A percentile compares a stretch with the other conserved stretches of the same genome.
Evolutionary conservation across 2,797 vertebrate species (phyloP).

Genomic region (Coendou prehensilis): DNA sequence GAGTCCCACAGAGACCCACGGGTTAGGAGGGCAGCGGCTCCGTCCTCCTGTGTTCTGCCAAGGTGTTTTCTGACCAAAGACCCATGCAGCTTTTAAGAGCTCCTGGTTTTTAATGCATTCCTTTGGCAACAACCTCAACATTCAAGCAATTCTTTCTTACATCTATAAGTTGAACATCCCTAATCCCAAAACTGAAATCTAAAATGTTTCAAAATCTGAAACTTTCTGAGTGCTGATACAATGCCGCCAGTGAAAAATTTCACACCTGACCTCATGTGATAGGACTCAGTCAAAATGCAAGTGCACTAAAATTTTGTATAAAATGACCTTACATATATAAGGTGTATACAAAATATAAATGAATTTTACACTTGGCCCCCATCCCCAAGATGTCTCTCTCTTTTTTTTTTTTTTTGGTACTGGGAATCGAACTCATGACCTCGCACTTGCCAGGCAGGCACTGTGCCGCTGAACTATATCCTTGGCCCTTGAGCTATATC

Average conservation of each 20-base stretch:
- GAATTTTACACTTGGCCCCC: background rate
- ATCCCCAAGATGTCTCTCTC: background rate
- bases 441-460: too few species aligned
- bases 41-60: background rate
- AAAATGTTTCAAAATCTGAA: background rate
- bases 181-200: background rate
- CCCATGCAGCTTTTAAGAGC: background rate
- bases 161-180: background rate
- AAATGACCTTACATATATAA: background rate
- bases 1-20: background rate
- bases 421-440: too few species aligned
- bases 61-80: conserved; percentile 10
- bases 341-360: background rate
- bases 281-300: background rate
- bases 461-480: too few species aligned
- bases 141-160: background rate
- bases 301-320: background rate
- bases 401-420: too few species aligned
- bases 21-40: background rate
- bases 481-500: too few species aligned
- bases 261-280: background rate
- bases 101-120: background rate
- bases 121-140: background rate
- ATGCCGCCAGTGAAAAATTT: background rate
- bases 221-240: background rate